A percentile compares a stretch with the other conserved stretches of the same genome.
Conservation (phyloP, 2,888 invertebrate species). For the Buathra laborator region DNA sequence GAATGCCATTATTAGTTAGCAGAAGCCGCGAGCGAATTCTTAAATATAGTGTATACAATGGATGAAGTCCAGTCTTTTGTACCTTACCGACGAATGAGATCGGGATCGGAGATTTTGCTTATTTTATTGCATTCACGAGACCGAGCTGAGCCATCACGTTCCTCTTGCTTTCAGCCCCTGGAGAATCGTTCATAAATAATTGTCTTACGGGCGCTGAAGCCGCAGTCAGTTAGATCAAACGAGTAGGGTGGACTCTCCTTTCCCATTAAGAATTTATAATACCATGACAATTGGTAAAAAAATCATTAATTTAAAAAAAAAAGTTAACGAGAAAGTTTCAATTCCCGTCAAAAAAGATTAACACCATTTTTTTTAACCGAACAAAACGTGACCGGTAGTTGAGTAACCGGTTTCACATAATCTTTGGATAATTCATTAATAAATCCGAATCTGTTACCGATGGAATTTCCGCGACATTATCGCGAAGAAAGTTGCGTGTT, state of each 20-base stretch:
- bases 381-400: too few relatives aligned
- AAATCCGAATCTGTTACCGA: too few relatives aligned
- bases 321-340: too few relatives aligned
- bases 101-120: constrained; percentile 14
- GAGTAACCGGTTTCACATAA: too few relatives aligned
- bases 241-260: not conserved
- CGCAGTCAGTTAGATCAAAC: not conserved
- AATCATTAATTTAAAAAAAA: too few relatives aligned
- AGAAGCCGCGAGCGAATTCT: constrained; percentile 76
- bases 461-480: too few relatives aligned
- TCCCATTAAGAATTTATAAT: not conserved
- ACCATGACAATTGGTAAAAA: not conserved
- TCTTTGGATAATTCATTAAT: too few relatives aligned
- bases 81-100: constrained; percentile 30
- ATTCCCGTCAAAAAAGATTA: too few relatives aligned
- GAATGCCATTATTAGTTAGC: constrained; percentile 84
- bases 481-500: not conserved
- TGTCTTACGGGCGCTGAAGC: constrained; percentile 23
- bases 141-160: constrained; percentile 37
- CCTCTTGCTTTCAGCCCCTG: constrained; percentile 45
- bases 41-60: constrained; percentile 3
- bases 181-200: constrained; percentile 9
- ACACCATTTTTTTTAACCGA: too few relatives aligned
- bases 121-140: constrained; percentile 17
- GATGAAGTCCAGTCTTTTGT: constrained; percentile 33